phyloP scores from a whole-genome alignment of 2,113 vertebrate species.

The Pogona vitticeps region DNA sequence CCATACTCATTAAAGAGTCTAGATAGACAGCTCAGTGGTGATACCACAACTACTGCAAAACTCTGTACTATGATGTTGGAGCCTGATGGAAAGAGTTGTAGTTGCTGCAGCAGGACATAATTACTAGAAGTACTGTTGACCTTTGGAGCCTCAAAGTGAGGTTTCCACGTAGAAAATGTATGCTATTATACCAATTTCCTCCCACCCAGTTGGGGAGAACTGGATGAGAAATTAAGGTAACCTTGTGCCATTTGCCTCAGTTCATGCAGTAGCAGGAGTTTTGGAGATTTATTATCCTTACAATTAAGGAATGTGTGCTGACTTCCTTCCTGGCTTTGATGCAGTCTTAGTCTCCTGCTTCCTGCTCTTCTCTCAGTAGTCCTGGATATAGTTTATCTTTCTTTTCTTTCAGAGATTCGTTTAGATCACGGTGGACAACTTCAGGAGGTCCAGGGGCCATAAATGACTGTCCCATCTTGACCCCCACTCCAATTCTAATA shows the following conservation, averaged over 20 bases:
- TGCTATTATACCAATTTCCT: not conserved
- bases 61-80: not conserved
- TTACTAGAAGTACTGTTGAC: not conserved
- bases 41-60: not conserved
- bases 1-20: not conserved
- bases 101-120: not conserved
- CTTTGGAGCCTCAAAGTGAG: not conserved
- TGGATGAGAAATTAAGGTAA: not conserved
- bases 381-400: too few species aligned
- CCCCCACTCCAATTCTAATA: too few species aligned
- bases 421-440: too few species aligned
- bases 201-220: too few species aligned
- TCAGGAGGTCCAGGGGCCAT: too few species aligned
- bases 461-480: too few species aligned
- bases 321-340: not conserved
- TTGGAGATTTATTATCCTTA: not conserved
- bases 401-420: not conserved
- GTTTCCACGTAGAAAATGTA: not conserved
- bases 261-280: not conserved
- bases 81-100: too few species aligned
- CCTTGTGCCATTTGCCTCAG: not conserved
- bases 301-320: too few species aligned
- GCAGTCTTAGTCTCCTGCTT: too few species aligned
- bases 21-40: not conserved
- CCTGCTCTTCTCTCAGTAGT: not conserved